Evolutionary conservation across 2,888 invertebrate species (phyloP), one percentile per base, ranked within the genome.

Genomic region (Abrostola tripartita): DNA sequence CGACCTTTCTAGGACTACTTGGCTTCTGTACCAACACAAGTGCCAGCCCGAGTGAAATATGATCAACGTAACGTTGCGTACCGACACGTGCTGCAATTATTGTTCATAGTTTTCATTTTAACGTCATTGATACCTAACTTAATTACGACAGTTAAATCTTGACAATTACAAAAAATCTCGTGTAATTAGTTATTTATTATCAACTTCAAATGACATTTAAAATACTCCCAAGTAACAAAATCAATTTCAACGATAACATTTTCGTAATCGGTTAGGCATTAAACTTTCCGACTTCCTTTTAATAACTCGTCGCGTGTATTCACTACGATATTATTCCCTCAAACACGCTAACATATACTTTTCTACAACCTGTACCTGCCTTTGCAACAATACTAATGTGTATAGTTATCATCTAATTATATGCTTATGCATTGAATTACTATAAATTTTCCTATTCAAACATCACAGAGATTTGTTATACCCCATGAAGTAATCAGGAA

Each of bases 391-490:
- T 81, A 82, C 82, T 84, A 85, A 75, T 78, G 74, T 79, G 76
- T 81, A 80, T 75, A 76, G 74, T 76, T 79, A 76, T 76, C 68
- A 67, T 68, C 77, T 80, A 82, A 76, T 77, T 74, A 83, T 85
- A 88, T 76, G 75, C 79, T 78, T 84, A 90, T 89, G 88, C 91
- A 92, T 90, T 92, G 90, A 89, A 86, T 89, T 83, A 83, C 86
- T 84, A 88, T 78, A 85, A 83, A 88, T 88, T 88, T 88, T 84
- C 84, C 89, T 92, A 92, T 86, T 88, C 88, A 87, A 91, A 90
- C 91, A 92, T 94, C 93, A 93, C 93, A 94, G 92, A 92, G 90
- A 91, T 89, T 90, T 89, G 88, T 90, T 88, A 87, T 85, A 88
- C 88, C 87, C 88, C 44, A 47, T 47, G 44, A 47, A 47, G 44